These are phyloP conservation scores for Trialeurodes vaporariorum DNA, from an alignment of 1,140 invertebrate genomes.

Conservation along the genomic window DNA sequence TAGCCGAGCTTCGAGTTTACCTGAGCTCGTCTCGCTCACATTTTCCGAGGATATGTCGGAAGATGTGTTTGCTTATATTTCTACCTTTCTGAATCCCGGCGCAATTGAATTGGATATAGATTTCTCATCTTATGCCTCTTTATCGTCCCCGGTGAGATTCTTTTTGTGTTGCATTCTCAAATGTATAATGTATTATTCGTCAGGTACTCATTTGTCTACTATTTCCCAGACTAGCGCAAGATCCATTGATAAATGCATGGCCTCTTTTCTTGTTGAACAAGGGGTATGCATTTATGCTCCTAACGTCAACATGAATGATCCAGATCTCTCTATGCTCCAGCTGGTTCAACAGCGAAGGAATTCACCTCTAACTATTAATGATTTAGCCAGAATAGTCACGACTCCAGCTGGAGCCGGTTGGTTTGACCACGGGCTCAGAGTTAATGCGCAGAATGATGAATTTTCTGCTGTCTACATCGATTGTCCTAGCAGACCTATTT, in stretches of 20 bases:
- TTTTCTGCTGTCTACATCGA: background rate
- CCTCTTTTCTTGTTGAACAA: background rate
- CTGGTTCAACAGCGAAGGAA: no score
- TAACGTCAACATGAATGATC: background rate
- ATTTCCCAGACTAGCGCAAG: background rate
- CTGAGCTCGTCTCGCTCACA: background rate
- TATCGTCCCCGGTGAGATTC: background rate
- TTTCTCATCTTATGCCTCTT: no score
- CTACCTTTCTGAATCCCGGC: background rate
- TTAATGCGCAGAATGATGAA: background rate
- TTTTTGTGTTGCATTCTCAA: background rate
- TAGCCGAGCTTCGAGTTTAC: no score
- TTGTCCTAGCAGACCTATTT: background rate
- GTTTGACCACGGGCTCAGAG: background rate
- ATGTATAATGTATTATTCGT: background rate
- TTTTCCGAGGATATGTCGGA: background rate
- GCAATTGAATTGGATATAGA: background rate
- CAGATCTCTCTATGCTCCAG: background rate
- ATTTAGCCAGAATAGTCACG: background rate
- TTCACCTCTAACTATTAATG: background rate
- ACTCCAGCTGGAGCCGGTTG: background rate
- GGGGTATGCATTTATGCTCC: background rate
- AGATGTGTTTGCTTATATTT: background rate
- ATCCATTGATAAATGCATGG: background rate
- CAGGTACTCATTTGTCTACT: background rate